Evolutionary conservation across 2,113 vertebrate genomes (phyloP).

Genomic region (Peucedramus taeniatus): DNA sequence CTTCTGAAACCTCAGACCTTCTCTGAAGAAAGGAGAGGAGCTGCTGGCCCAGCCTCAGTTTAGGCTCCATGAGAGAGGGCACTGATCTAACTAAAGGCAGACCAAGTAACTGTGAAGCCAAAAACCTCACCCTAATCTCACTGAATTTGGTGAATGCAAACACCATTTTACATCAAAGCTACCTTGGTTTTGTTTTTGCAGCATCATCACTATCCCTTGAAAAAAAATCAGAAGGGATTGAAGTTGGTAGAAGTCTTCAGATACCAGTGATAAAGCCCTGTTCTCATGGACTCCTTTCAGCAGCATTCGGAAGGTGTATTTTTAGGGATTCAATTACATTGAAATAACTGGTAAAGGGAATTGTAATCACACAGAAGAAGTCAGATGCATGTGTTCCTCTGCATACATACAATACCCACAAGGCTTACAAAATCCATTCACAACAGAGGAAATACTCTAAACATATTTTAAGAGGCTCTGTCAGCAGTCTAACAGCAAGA

Average conservation of each 20-base stretch:
- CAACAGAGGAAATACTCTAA: background rate
- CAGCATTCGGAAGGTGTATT: background rate
- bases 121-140: background rate
- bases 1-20: background rate
- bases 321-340: background rate
- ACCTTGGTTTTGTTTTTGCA: background rate
- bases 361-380: background rate
- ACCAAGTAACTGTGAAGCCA: background rate
- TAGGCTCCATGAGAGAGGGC: background rate
- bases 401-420: background rate
- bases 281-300: background rate
- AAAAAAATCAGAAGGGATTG: background rate
- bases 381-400: background rate
- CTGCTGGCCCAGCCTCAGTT: background rate
- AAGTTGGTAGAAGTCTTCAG: background rate
- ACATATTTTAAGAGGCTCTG: conserved; percentile 6
- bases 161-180: background rate
- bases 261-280: background rate
- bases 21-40: background rate
- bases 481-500: background rate
- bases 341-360: background rate
- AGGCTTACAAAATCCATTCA: conserved; percentile 4
- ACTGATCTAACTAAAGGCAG: background rate
- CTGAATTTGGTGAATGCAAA: background rate
- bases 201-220: background rate